phyloP scores from a whole-genome alignment of 1,140 invertebrate species.

The Dufourea novaeangliae region DNA sequence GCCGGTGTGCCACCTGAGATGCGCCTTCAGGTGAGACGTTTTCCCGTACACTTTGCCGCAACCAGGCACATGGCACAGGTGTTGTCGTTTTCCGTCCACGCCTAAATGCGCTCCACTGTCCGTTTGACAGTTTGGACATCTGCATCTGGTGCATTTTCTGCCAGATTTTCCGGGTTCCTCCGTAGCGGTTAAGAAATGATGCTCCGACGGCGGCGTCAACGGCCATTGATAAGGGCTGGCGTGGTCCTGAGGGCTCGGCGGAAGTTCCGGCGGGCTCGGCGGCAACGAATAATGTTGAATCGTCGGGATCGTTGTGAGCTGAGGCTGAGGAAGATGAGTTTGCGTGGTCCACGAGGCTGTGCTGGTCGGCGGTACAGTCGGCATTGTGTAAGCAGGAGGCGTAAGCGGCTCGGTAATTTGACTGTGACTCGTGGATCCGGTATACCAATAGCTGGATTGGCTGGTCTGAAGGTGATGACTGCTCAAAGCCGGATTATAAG shows the following conservation, averaged over 20 bases:
- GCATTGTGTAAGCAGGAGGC: constrained; percentile 63
- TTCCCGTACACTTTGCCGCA: constrained; percentile 96
- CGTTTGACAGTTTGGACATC: constrained; percentile 87
- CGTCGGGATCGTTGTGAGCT: constrained; percentile 41
- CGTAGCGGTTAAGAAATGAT: not conserved
- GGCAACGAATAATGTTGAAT: constrained; percentile 70
- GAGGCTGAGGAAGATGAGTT: constrained; percentile 47
- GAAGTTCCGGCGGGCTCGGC: constrained; percentile 63
- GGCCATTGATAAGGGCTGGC: constrained; percentile 66
- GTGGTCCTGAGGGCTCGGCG: constrained; percentile 59
- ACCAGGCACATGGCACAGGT: constrained; percentile 95
- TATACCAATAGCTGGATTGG: constrained; percentile 68
- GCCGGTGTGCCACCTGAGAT: constrained; percentile 92
- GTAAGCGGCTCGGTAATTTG: constrained; percentile 65
- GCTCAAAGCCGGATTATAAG: constrained; percentile 57
- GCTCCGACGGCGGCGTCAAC: constrained; percentile 56
- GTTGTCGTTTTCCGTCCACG: constrained; percentile 87
- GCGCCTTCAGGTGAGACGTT: constrained; percentile 94
- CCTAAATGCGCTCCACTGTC: constrained; percentile 83
- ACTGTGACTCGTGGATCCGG: constrained; percentile 45
- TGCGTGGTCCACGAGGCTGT: constrained; percentile 62
- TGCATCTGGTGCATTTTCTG: constrained; percentile 83
- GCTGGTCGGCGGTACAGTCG: constrained; percentile 51
- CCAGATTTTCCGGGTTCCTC: constrained; percentile 49
- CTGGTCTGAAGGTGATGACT: constrained; percentile 44